Evolutionary conservation across 53 echinoderm and acorn worm species (phyloP), one percentile per base, ranked within the genome.

Genomic region (Henricia sp.): DNA sequence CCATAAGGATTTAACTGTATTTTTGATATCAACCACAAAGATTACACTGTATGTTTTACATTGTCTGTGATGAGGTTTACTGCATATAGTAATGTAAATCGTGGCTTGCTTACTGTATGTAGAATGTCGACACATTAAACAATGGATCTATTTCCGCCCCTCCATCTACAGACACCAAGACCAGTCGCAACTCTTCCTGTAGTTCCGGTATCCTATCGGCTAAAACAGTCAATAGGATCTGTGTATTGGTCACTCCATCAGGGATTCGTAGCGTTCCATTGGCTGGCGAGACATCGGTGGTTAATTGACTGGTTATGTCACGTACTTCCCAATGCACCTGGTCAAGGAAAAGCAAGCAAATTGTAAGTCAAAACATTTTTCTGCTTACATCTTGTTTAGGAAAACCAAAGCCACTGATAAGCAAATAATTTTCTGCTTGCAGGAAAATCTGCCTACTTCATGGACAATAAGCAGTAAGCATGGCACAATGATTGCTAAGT

Each of bases 81-180:
- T 55, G 1, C 26, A 32, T 17, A 34, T 32, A 76, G 5, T 3
- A 26, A 3, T 55, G 6, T 23, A 59, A 27, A n/a, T n/a, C n/a
- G n/a, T n/a, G n/a, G n/a, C n/a, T n/a, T n/a, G 73, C 86, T 74
- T 46, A 86, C 86, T 75, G 74, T 2, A 86, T 67, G 36, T 75
- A 86, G 68, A 86, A 86, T 12, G 76, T 75, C 6, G 86, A 86
- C 6, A 65, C 74, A 43, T 86, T 86, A 16, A 80, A 83, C 84
- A 71, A 83, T 21, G 89, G 86, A 70, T 99, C 92, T 26, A 99
- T 89, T 65, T 99, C 99, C 4, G 99, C 99, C 6, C 99, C 94
- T 44, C 97, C 97, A 16, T 89, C 88, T 13, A 89, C 92, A 25
- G 92, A 85, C 17, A 91, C 87, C 34, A 99, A 56, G 37, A 86